Evolutionary conservation across 1,140 invertebrate species (phyloP), one percentile per base, ranked within the genome.

Genomic region (Probaryconus sp.): DNA sequence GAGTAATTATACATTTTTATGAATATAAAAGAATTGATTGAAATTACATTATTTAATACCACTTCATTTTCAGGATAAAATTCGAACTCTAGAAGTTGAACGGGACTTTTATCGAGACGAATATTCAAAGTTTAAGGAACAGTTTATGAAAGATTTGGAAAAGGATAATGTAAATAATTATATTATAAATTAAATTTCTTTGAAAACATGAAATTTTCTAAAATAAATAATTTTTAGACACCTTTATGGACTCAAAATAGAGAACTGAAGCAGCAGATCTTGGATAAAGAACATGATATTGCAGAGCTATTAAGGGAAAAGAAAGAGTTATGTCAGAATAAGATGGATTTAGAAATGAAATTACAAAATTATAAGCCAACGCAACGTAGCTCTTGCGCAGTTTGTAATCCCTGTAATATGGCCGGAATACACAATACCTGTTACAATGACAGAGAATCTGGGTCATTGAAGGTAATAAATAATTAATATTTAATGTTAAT

Each of bases 61-160:
- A n/a, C n/a, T n/a, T 37, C 33, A 87, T 77, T 51, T 83, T 14
- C 81, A 83, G 56, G 80, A 82, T 9, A 74, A 75, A 18, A 78
- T 87, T 33, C 80, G 83, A 40, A 81, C 79, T 50, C 38, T 88
- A 21, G 84, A 86, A 55, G 51, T 76, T n/a, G 90, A 90, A 78
- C 85, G 86, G 30, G 87, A 90, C 69, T 87, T 87, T 78, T 90
- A 88, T 33, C 87, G 82, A 80, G 83, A 85, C 17, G 89, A 90
- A 76, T 89, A 86, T 63, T 82, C 82, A 2, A 86, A 82, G 53
- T 71, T 86, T 6, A 81, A 84, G 45, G 86, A 89, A 47, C 81
- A 88, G 26, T 77, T 79, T n/a, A 80, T 69, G 38, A 86, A 84
- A 63, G 48, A 73, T 21, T 69, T 77, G 2, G 68, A 79, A 10